Evolutionary conservation across 2,797 vertebrate genomes (phyloP), one percentile per base, ranked within the genome.

Genomic region (Tamandua tetradactyla): DNA sequence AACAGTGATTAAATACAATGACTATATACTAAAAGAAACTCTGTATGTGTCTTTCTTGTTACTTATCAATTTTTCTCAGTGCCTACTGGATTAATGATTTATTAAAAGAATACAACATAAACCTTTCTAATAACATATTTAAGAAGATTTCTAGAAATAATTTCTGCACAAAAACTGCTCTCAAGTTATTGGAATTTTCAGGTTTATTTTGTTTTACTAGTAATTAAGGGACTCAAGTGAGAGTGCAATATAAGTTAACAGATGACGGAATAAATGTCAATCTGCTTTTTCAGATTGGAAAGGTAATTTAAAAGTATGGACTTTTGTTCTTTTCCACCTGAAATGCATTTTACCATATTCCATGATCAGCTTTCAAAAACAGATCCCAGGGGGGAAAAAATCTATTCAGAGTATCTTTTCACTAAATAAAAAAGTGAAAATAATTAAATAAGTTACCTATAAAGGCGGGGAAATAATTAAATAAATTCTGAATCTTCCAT

Each of bases 21-120:
- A 37, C 52, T 90, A 37, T 35, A 22, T 17, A 55, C 47, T 85
- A 30, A 82, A 82, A 71, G 64, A 85, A 79, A 52, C 71, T 72
- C 64, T 30, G 76, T 40, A 93, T 57, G 72, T 83, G 32, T 15
- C 37, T 78, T 87, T 69, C 75, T 71, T 78, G 5, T 64, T 75
- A 90, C 37, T 76, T 88, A 44, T 42, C 68, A 92, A 35, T 69
- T 76, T 64, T 32, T 87, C 23, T 89, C 5, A 14, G 30, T 86
- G 10, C 35, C 42, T 61, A 11, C n/a, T 69, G 8, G 49, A 55
- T 83, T 72, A 87, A 83, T 64, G 83, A 93, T 57, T 83, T 64
- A 30, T 87, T 91, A 40, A 87, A 78, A 81, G 32, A 83, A 32
- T n/a, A n/a, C 37, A 76, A 57, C 37, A 87, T 81, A 93, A 76